These are phyloP conservation scores for Gyps fulvus DNA, from an alignment of 2,113 vertebrate genomes.

Conservation along the genomic window DNA sequence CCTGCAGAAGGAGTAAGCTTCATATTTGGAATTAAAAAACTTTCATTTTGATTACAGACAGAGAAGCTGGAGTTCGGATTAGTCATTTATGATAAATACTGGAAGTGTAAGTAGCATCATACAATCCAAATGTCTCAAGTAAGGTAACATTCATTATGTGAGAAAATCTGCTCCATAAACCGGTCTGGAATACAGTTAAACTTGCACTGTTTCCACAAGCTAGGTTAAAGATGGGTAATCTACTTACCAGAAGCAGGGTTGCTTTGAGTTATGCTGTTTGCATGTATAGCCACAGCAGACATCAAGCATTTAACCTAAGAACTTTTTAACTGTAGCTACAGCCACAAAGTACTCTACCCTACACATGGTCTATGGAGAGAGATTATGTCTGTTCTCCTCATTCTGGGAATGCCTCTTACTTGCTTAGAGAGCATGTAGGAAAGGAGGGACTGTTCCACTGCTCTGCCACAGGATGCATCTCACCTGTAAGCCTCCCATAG, in stretches of 20 bases:
- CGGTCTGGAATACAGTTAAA: background rate
- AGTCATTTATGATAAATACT: background rate
- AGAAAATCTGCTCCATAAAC: background rate
- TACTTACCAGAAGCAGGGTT: background rate
- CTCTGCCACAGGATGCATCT: rapidly evolving
- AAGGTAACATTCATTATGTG: background rate
- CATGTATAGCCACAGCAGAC: background rate
- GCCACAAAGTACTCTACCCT: background rate
- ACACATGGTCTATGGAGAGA: rapidly evolving
- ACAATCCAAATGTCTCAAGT: background rate
- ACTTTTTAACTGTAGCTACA: background rate
- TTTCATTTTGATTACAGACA: background rate
- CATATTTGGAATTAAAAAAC: background rate
- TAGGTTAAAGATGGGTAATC: background rate
- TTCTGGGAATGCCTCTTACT: background rate
- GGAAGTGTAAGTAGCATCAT: background rate
- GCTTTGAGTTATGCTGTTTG: background rate
- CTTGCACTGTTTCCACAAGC: background rate
- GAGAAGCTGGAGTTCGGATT: background rate
- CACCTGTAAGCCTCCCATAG: too few species aligned
- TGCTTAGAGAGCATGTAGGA: background rate
- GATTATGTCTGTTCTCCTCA: background rate
- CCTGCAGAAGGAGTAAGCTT: background rate
- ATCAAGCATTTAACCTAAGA: background rate
- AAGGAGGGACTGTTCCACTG: background rate